These are phyloP conservation scores for Pempheris klunzingeri DNA, from an alignment of 2,797 vertebrate genomes.

Conservation along the genomic window DNA sequence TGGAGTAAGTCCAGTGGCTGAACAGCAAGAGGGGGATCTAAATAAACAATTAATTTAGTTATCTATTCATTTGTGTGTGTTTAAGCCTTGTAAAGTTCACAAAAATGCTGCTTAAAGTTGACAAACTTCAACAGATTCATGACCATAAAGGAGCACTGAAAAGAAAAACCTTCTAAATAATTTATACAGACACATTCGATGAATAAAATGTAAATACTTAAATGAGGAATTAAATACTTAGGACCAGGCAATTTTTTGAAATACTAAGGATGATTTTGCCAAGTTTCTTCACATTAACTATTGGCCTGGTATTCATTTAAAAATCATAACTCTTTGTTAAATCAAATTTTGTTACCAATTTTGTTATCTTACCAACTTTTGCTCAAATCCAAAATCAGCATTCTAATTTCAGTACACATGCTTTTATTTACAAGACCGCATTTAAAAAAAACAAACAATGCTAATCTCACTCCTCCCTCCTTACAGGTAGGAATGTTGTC, in stretches of 20 bases:
- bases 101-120: background rate
- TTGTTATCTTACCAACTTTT: background rate
- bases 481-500: constrained; percentile 39
- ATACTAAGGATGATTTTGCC: background rate
- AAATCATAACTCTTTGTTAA: constrained; percentile 29
- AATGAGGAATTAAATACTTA: background rate
- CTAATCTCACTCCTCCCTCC: constrained; percentile 18
- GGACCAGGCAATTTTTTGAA: background rate
- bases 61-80: background rate
- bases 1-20: background rate
- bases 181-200: background rate
- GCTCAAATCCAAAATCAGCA: constrained; percentile 21
- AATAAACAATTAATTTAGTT: background rate
- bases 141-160: background rate
- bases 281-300: background rate
- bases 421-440: constrained; percentile 16
- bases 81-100: background rate
- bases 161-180: background rate
- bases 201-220: background rate
- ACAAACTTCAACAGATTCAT: background rate
- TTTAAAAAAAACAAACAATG: constrained; percentile 3
- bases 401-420: constrained; percentile 6
- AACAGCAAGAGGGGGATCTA: background rate
- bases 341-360: too few relatives aligned
- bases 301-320: background rate